These are phyloP conservation scores for Serilophus lunatus DNA, from an alignment of 2,113 vertebrate genomes.

Conservation along the genomic window DNA sequence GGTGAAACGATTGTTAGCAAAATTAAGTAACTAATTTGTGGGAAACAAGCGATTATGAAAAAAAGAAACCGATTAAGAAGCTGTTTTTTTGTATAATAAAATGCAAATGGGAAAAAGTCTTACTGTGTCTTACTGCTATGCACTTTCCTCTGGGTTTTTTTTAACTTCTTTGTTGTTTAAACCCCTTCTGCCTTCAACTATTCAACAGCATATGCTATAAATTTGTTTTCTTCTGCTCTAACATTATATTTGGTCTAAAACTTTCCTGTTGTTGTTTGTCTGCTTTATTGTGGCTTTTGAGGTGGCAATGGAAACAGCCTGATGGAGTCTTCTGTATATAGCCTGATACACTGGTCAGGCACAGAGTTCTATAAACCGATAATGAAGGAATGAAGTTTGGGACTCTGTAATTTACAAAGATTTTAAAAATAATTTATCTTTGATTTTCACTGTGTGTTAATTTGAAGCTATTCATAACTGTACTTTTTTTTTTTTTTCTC, in stretches of 20 bases:
- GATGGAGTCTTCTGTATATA: not conserved
- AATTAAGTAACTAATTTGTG: not conserved
- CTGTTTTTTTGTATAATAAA: not conserved
- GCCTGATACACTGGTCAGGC: not conserved
- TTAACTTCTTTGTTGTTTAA: not conserved
- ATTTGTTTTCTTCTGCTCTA: not conserved
- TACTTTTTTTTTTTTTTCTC: not conserved
- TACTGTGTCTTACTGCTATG: not conserved
- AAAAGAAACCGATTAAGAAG: not conserved
- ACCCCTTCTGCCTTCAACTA: not conserved
- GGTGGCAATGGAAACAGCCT: not conserved
- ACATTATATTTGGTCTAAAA: not conserved
- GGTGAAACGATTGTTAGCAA: not conserved
- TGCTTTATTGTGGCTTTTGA: not conserved
- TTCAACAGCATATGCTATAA: not conserved
- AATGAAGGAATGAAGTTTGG: not conserved
- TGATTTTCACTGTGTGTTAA: not conserved
- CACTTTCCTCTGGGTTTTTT: not conserved
- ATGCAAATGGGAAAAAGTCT: not conserved
- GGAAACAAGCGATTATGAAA: not conserved
- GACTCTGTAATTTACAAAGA: not conserved
- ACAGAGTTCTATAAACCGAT: not conserved
- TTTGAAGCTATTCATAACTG: not conserved
- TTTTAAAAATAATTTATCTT: not conserved
- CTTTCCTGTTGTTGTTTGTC: not conserved